Base-by-base conservation (phyloP, 2,113 vertebrate genomes). In the Epinephelus lanceolatus region DNA sequence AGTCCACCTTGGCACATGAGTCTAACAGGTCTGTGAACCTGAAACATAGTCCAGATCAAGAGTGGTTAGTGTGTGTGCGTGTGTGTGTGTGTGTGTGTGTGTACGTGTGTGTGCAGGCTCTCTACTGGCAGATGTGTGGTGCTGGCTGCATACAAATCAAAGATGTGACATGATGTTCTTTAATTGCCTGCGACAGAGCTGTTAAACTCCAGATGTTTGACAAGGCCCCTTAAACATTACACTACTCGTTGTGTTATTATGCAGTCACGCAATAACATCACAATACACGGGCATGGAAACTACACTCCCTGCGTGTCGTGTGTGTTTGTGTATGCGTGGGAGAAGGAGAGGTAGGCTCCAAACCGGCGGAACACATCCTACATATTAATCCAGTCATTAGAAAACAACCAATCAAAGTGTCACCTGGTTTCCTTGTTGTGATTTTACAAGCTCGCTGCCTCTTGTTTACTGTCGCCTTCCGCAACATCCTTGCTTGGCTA, bases 171-270 rank as follows among this genome's bases (percentile, higher is more conserved):
- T 97, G 96, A 97, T 96, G 95, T 95, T 97, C 96, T 97, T 97
- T 98, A 98, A 98, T 98, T 97, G 97, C 96, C 94, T 97, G 96
- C 96, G 97, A 98, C 95, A 94, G 96, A 97, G 97, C 96, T 97
- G 95, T 98, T 99, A 97, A 98, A 97, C 93, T 95, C 97, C 97
- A 98, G 98, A 97, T 99, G 97, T 96, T 97, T 96, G 95, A 96
- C 94, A 95, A 93, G 93, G 89, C 89, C 89, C 81, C 92, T 90
- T 89, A 93, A 95, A 94, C 92, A 92, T 91, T 90, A 93, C 91
- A 91, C 88, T 81, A 79, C 81, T 91, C 77, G 65, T 80, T 89
- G 81, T 86, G 90, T 88, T 93, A 89, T 89, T 89, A 81, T 86
- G 76, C 86, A 80, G 74, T 86, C 78, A 59, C 88, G 90, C 86